Evolutionary conservation across 1,140 invertebrate species (phyloP), one percentile per base, ranked within the genome.

Genomic region (Samia ricini): DNA sequence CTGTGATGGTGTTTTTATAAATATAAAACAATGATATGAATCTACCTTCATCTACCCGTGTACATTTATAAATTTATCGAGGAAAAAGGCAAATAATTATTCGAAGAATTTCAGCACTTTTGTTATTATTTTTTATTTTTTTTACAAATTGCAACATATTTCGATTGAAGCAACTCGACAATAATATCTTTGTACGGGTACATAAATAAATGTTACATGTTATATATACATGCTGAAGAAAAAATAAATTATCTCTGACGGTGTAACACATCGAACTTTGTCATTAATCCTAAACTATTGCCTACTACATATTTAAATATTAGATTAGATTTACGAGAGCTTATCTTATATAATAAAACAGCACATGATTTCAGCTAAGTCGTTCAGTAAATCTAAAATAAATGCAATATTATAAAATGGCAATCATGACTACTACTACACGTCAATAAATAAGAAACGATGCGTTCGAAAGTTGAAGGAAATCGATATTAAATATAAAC

Each of bases 331-430:
- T 22, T 52, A 52, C 10, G 6, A 8, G 8, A 26, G 10, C 20
- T 15, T 52, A 21, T 21, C 22, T 15, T 20, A 5, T 20, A 49
- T 10, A n/a, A 21, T 52, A 21, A 52, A 52, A 19, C n/a, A 21
- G 19, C 22, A 52, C 2, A 52, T 7, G 7, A 42, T 1, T 12
- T 15, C n/a, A 15, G 33, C 33, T 42, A 15, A 42, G 33, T 15
- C 33, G 52, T 24, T 55, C 2, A 24, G 8, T 55, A 55, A 4
- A 24, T 55, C 52, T 55, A 55, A 22, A 22, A 55, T 55, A 55
- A 55, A 23, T 55, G 52, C 52, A 24, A 24, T n/a, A 24, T 23
- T 15, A 18, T 5, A 24, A 55, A 55, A 55, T 55, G 52, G 52
- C 52, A 55, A 24, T 18, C 33, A 15, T 42, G 33, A 42, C 33